Base-by-base conservation (phyloP, 2,797 vertebrate genomes). In the Poeciliopsis turneri region DNA sequence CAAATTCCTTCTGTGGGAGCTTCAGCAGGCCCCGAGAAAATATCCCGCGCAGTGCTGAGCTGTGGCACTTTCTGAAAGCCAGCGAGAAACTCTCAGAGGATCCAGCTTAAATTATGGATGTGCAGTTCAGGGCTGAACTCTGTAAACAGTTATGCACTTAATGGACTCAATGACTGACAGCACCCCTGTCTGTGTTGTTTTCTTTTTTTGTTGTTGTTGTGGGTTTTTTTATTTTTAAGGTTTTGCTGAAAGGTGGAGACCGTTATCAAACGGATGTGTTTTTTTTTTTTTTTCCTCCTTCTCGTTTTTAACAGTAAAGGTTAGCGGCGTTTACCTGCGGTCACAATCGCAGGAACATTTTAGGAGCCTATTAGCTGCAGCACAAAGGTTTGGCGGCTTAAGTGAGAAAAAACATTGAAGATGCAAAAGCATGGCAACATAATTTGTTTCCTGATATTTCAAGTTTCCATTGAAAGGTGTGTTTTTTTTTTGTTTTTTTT, bases 91-190 rank as follows among this genome's bases (percentile, higher is more conserved):
- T 92, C 92, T 91, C 92, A 75, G 18, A 88, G 93, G 92, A 90
- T 89, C 78, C 77, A 36, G 74, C 81, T 84, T 95, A 89, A 95
- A 95, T 95, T 91, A 94, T 95, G 85, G 70, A 94, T 94, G 92
- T 89, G 86, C 90, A 90, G 89, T 92, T 94, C 93, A 94, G 91
- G 84, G 85, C 89, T 86, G 85, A 90, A 86, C 86, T 91, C 91
- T 90, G 90, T 92, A 92, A 94, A 94, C 93, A 91, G 92, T 92
- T 94, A 91, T 92, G 87, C 89, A 89, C 92, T 93, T 94, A 92
- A 93, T 92, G 91, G 92, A 92, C 80, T 88, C 74, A 81, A 85
- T 94, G 93, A 94, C 84, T 94, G 94, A 94, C 93, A 93, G 91
- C 76, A 66, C 23, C 78, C 76, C 18, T 49, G 75, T 79, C 76